Percentiles rank a stretch among this genome's conserved stretches.
phyloP scores from a whole-genome alignment of 2,113 vertebrate species.

The Etheostoma cragini region DNA sequence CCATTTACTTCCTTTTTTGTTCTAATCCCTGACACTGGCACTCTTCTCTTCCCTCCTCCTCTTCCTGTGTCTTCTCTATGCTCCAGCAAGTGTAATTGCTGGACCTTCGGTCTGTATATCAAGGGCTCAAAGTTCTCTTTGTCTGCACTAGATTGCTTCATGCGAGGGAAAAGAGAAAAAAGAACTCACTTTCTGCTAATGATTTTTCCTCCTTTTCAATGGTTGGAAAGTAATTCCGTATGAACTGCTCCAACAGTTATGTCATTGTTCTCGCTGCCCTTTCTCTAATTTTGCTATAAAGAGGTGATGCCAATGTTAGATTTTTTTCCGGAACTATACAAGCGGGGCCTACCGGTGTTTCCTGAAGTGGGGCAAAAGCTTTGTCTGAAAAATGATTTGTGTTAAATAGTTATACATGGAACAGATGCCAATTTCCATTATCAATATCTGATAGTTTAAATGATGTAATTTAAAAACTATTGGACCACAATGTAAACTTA shows the following conservation, averaged over 20 bases:
- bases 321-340: conserved; percentile 68
- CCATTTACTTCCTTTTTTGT: conserved; percentile 14
- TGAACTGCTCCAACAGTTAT: conserved; percentile 75
- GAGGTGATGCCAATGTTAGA: conserved; percentile 72
- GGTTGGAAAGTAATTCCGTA: conserved; percentile 77
- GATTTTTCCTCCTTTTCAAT: conserved; percentile 80
- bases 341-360: conserved; percentile 66
- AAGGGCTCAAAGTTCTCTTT: conserved; percentile 78
- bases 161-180: conserved; percentile 38
- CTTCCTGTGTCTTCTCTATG: conserved; percentile 33
- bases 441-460: conserved; percentile 21
- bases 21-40: conserved; percentile 30
- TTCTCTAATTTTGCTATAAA: conserved; percentile 75
- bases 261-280: conserved; percentile 77
- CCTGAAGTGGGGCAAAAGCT: conserved; percentile 67
- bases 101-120: conserved; percentile 68
- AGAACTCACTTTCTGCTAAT: conserved; percentile 65
- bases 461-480: neutral
- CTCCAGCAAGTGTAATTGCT: conserved; percentile 29
- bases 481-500: neutral
- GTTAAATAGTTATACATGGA: conserved; percentile 58
- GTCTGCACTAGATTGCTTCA: conserved; percentile 73
- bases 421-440: conserved; percentile 36
- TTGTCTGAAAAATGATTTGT: conserved; percentile 63
- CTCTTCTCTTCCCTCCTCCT: conserved; percentile 19